Base-by-base conservation (phyloP, 2,888 invertebrate species). In the Blastobasis lacticolella region DNA sequence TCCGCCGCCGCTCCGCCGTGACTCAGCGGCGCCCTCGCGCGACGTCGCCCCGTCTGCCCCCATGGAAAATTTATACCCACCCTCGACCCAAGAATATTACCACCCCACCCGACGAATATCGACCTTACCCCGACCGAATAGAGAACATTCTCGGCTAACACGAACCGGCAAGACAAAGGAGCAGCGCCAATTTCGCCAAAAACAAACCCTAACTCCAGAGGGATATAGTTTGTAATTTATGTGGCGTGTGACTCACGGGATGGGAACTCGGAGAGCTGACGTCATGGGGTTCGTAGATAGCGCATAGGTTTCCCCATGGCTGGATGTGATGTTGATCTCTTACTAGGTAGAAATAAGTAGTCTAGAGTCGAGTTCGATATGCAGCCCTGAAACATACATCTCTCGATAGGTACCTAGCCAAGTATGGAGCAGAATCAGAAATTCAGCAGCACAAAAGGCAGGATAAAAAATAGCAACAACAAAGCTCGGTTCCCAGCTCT, bases 61-160 rank as follows among this genome's bases (percentile, higher is more conserved):
- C 86, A 84, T 86, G 73, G 76, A 87, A 87, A 88, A 88, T 88
- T 87, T 88, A 88, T 88, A 87, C 84, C 87, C 82, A 82, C 87
- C 86, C 86, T 80, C 79, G 74, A 67, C 66, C 77, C 75, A 83
- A 85, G 85, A 84, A 84, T 78, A 83, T 86, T 81, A 79, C 71
- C 62, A 61, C 56, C 64, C 58, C 50, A 46, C 56, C 62, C 56
- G 38, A 52, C 64, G 51, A 72, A 79, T 79, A 59, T 70, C 67
- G 66, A 75, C 80, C 75, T 67, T 79, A 69, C 55, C 23, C 48
- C 62, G 49, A 54, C 55, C 58, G 57, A 62, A 70, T 75, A 85
- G 64, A 71, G 73, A 64, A 63, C 70, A 64, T 63, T 81, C 72
- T 74, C 57, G 63, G 54, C 53, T 59, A 58, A 54, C 58, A 49